phyloP scores from a whole-genome alignment of 2,113 vertebrate species.

The Ceratotherium simum region DNA sequence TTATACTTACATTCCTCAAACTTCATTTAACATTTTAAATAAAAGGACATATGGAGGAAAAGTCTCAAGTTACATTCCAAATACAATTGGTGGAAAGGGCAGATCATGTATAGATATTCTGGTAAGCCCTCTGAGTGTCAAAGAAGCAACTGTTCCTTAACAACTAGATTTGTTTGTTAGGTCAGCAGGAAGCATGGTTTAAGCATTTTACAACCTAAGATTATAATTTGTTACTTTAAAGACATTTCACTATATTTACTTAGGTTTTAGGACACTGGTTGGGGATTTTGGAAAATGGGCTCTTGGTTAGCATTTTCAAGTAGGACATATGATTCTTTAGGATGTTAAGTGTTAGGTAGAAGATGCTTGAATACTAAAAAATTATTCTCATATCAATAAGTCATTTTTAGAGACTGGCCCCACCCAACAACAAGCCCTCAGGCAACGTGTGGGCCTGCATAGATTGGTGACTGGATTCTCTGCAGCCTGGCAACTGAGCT shows the following conservation, averaged over 20 bases:
- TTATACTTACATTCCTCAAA: background rate
- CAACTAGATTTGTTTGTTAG: background rate
- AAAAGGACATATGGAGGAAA: background rate
- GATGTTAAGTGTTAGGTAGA: background rate
- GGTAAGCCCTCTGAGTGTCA: background rate
- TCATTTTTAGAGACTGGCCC: background rate
- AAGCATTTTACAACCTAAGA: background rate
- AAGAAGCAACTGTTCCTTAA: background rate
- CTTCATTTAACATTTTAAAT: background rate
- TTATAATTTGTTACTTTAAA: background rate
- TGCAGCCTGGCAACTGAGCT: too few relatives aligned
- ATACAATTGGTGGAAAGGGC: background rate
- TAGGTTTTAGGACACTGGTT: background rate
- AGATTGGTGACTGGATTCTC: too few relatives aligned
- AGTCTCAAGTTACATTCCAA: constrained; percentile 2
- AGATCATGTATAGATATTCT: background rate
- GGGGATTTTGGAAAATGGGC: background rate
- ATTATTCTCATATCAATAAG: background rate
- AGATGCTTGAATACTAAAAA: background rate
- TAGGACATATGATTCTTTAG: background rate
- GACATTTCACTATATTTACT: background rate
- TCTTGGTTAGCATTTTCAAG: background rate
- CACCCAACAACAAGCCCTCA: too few relatives aligned
- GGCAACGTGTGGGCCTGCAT: too few relatives aligned
- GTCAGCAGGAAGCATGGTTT: background rate